Evolutionary conservation across 2,797 vertebrate species (phyloP).

Genomic region (Urosaurus nigricauda): DNA sequence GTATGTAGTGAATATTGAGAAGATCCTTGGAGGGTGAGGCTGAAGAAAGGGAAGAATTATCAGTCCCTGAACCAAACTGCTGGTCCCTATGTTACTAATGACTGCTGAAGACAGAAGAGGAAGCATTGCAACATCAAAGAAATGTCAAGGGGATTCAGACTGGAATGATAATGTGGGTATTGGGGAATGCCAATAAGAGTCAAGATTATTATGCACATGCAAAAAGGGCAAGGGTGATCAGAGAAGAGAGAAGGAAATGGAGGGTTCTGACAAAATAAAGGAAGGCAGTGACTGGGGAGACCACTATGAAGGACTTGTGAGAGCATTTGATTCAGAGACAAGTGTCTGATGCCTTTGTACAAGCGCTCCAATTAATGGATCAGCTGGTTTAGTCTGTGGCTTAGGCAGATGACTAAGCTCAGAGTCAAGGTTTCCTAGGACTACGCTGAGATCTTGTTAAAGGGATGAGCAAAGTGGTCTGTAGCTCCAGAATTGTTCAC

Average conservation of each 20-base stretch:
- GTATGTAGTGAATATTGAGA: background rate
- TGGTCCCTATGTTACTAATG: background rate
- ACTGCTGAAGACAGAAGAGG: background rate
- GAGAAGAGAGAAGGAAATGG: background rate
- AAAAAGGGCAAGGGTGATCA: background rate
- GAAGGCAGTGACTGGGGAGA: background rate
- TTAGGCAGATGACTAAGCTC: background rate
- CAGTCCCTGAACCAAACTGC: background rate
- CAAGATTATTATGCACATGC: background rate
- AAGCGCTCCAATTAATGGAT: background rate
- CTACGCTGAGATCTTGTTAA: background rate
- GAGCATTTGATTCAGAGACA: background rate
- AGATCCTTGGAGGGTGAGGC: background rate
- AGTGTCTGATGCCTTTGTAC: background rate
- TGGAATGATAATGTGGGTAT: background rate
- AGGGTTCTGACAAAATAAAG: background rate
- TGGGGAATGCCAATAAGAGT: background rate
- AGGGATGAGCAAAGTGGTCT: background rate
- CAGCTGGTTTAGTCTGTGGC: background rate
- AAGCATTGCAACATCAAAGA: background rate
- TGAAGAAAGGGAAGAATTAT: background rate
- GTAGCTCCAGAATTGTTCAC: no score
- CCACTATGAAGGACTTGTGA: background rate
- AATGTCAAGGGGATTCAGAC: background rate
- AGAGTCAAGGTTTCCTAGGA: background rate